These are phyloP conservation scores for Lochmaea crataegi DNA, from an alignment of 2,888 invertebrate species.

Conservation along the genomic window DNA sequence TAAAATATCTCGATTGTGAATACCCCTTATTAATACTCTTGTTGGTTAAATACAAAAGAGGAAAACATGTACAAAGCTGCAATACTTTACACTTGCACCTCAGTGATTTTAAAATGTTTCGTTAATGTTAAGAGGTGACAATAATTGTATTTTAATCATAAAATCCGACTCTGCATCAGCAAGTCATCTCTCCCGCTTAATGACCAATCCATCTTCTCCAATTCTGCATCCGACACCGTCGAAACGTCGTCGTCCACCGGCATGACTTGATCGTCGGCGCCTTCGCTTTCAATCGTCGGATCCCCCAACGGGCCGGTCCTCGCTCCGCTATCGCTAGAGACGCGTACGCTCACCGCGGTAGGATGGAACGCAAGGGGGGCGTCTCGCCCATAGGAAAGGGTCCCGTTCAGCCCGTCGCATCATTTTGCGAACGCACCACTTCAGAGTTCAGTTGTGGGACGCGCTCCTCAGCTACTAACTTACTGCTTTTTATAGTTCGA, in stretches of 20 bases:
- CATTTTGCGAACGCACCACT: constrained; percentile 60
- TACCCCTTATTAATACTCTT: too few relatives aligned
- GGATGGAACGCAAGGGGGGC: constrained; percentile 28
- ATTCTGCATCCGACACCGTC: constrained; percentile 16
- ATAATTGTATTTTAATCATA: not conserved
- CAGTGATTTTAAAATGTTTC: too few relatives aligned
- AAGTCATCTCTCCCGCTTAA: constrained; percentile 22
- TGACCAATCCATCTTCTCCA: constrained; percentile 30
- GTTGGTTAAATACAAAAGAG: too few relatives aligned
- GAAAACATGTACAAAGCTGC: too few relatives aligned
- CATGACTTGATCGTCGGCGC: constrained; percentile 50
- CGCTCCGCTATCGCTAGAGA: constrained; percentile 28
- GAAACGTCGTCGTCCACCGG: not conserved
- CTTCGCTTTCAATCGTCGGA: constrained; percentile 47
- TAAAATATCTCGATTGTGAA: too few relatives aligned
- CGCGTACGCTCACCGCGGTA: constrained; percentile 31
- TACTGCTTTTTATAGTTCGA: constrained; percentile 8
- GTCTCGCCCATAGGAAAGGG: constrained; percentile 37
- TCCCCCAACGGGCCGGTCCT: constrained; percentile 60
- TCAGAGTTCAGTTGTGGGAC: constrained; percentile 50
- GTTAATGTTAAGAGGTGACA: too few relatives aligned
- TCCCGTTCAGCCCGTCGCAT: constrained; percentile 39
- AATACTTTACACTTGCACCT: too few relatives aligned
- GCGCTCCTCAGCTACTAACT: constrained; percentile 28
- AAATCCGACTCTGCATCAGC: constrained; percentile 7